Conservation (phyloP, 1,140 invertebrate species). For the Drosophila oshimai region DNA sequence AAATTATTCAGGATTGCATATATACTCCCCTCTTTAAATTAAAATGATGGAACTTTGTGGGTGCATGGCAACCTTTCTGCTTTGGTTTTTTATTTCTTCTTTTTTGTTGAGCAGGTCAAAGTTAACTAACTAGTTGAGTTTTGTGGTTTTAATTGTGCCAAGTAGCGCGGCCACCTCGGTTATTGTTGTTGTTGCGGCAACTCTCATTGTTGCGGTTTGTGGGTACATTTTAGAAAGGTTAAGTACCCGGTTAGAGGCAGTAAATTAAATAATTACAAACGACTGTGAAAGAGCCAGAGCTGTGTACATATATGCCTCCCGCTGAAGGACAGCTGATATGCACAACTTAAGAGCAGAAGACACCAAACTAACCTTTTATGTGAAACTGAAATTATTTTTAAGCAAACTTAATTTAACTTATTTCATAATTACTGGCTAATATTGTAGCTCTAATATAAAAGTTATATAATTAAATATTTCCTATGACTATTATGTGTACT, state of each 20-base stretch:
- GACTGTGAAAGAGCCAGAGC: conserved; percentile 2
- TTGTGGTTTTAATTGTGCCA: conserved; percentile 77
- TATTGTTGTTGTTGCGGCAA: conserved; percentile 47
- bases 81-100: background rate
- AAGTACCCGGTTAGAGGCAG: conserved; percentile 63
- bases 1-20: conserved; percentile 45
- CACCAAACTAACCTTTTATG: background rate
- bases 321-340: background rate
- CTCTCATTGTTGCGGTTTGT: conserved; percentile 70
- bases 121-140: conserved; percentile 44
- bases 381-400: too few species aligned
- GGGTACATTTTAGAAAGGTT: conserved; percentile 57
- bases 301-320: conserved; percentile 4
- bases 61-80: conserved; percentile 24
- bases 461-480: too few species aligned
- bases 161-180: conserved; percentile 62
- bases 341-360: conserved; percentile 1
- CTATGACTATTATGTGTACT: too few species aligned
- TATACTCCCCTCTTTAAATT: conserved; percentile 16
- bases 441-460: too few species aligned
- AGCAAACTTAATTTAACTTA: too few species aligned
- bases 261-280: conserved; percentile 67
- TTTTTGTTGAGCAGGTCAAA: conserved; percentile 31
- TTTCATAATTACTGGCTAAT: too few species aligned
- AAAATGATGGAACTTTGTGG: conserved; percentile 29